phyloP scores from a whole-genome alignment of 2,888 invertebrate species.

The Cosmorhoe ocellata region DNA sequence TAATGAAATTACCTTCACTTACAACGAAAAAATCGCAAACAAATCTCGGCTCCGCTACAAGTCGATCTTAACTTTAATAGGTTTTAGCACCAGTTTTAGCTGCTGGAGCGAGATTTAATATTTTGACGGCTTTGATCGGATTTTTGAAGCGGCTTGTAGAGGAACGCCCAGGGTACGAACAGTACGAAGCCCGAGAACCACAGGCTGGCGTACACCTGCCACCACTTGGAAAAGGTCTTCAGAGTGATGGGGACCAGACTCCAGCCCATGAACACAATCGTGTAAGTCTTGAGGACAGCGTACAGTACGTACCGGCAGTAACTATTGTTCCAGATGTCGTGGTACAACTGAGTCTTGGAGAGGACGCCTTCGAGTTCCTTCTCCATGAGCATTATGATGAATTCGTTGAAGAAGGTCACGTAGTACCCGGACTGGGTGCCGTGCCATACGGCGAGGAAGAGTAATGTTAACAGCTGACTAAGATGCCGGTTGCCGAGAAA shows the following conservation, averaged over 20 bases:
- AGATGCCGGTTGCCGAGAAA: slow-evolving; percentile 92
- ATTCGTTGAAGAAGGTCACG: slow-evolving; percentile 95
- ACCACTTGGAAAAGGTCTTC: slow-evolving; percentile 87
- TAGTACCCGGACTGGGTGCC: slow-evolving; percentile 98
- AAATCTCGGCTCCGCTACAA: no score
- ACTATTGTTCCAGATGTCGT: slow-evolving; percentile 64
- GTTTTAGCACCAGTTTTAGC: no score
- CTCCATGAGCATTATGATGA: slow-evolving; percentile 92
- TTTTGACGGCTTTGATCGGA: slow-evolving; percentile 37
- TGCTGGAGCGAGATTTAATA: background rate
- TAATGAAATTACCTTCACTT: no score
- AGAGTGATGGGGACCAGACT: slow-evolving; percentile 89
- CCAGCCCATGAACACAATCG: slow-evolving; percentile 92
- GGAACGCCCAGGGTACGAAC: slow-evolving; percentile 85
- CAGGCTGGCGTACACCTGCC: slow-evolving; percentile 83
- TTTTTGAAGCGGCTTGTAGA: slow-evolving; percentile 78
- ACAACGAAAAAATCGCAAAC: no score
- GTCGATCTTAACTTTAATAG: no score
- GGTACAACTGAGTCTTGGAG: slow-evolving; percentile 72
- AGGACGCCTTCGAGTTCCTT: slow-evolving; percentile 86
- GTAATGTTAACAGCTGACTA: slow-evolving; percentile 91
- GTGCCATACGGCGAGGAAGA: slow-evolving; percentile 97
- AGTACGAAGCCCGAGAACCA: slow-evolving; percentile 87
- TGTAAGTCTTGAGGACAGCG: slow-evolving; percentile 86
- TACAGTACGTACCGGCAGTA: slow-evolving; percentile 74